These are phyloP conservation scores for Xyrichtys novacula DNA, from an alignment of 2,797 vertebrate species.

Conservation along the genomic window DNA sequence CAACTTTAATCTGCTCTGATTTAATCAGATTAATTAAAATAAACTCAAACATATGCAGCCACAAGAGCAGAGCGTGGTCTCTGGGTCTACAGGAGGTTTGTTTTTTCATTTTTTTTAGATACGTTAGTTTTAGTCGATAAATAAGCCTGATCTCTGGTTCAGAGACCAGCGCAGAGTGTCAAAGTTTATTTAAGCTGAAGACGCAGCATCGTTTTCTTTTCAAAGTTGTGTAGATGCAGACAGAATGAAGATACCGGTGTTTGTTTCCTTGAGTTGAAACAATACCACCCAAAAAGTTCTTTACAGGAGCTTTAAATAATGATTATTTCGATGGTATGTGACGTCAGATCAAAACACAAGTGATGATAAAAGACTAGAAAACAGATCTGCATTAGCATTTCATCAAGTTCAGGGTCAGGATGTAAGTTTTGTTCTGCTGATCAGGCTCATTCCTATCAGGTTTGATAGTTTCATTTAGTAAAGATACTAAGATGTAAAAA, in stretches of 20 bases:
- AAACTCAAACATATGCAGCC: constrained; percentile 47
- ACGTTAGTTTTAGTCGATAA: constrained; percentile 29
- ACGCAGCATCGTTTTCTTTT: neutral
- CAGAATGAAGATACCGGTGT: neutral
- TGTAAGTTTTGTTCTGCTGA: no score
- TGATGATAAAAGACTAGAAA: no score
- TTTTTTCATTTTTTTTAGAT: constrained; percentile 9
- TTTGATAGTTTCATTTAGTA: no score
- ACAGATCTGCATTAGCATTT: no score
- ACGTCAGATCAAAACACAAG: no score
- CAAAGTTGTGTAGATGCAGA: neutral
- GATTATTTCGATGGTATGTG: no score
- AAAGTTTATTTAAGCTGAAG: neutral
- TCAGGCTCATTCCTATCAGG: no score
- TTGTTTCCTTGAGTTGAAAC: no score
- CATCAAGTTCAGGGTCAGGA: no score
- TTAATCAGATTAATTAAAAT: constrained; percentile 70
- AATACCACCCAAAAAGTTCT: no score
- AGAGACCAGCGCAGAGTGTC: constrained; percentile 4
- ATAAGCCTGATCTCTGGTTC: constrained; percentile 14
- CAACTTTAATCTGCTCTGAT: constrained; percentile 56
- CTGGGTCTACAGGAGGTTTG: constrained; percentile 30
- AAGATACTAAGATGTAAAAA: no score
- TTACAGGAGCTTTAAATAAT: no score
- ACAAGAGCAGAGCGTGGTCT: constrained; percentile 3